Base-by-base conservation (phyloP, 2,888 invertebrate genomes). In the Rhagium mordax region DNA sequence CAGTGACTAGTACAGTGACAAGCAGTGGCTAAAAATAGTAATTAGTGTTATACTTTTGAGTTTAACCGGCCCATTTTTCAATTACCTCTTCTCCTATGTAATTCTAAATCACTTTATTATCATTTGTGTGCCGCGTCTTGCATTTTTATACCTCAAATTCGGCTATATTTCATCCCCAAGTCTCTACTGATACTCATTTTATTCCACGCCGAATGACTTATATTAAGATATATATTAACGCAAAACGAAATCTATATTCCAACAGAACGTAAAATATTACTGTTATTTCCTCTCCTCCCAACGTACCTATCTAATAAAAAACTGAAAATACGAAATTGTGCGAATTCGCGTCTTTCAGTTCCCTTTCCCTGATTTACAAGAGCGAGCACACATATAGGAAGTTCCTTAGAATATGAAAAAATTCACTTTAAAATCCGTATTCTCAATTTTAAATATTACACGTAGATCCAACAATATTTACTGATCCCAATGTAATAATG, bases 231-330 rank as follows among this genome's bases (percentile, higher is more conserved):
- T 41, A 41, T 41, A 41, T n/a, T 41, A 41, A 4, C n/a, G 41
- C 2, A 15, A 41, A 41, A n/a, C 41, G n/a, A 51, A 51, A 51
- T 51, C 51, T 20, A 51, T 51, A 51, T 51, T 41, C 41, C 51
- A 20, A 8, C 8, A 5, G 18, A 18, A 20, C 20, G 13, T 51
- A 51, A 51, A 51, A 51, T 51, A 51, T 51, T 51, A 51, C 51
- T 10, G 51, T 51, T 51, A 51, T 51, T 51, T 51, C 51, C 51
- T 51, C 13, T 51, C 51, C 20, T n/a, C 51, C 20, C 41, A 41
- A 41, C 41, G 13, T 41, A 41, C n/a, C 41, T 41, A 41, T 41
- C 41, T 41, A 41, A 41, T 41, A 41, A 41, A 41, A 41, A 41
- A 41, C 41, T 2, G 41, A 41, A 41, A 41, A 41, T 41, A 41